Evolutionary conservation across 1,140 invertebrate genomes (phyloP).

Genomic region (Coptotermes formosanus): DNA sequence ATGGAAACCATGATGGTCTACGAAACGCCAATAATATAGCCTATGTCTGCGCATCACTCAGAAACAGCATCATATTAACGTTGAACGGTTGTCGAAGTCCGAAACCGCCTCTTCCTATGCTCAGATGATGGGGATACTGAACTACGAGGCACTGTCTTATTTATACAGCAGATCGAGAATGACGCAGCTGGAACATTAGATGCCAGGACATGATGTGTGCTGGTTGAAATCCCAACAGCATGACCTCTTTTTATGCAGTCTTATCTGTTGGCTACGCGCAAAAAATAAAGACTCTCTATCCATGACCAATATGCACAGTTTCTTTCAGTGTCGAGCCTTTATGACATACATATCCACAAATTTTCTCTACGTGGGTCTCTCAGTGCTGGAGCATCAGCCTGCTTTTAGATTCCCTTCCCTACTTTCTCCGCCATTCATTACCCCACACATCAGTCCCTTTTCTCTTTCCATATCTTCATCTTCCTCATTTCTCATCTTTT

Average conservation of each 20-base stretch:
- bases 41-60: no score
- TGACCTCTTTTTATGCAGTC: background rate
- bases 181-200: no score
- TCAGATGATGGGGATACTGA: no score
- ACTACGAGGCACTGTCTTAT: no score
- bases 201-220: background rate
- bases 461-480: constrained; percentile 12
- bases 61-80: no score
- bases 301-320: background rate
- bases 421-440: background rate
- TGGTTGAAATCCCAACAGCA: background rate
- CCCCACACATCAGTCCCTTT: background rate
- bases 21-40: no score
- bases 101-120: no score
- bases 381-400: background rate
- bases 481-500: background rate
- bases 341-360: background rate
- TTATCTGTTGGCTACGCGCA: background rate
- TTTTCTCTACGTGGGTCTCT: background rate
- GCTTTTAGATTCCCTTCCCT: background rate
- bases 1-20: no score
- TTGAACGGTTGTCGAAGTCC: no score
- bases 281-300: background rate
- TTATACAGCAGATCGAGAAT: no score
- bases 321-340: background rate